Evolutionary conservation across 92 coral and sea anemone species (phyloP).

Genomic region (Meandrina meandrites): DNA sequence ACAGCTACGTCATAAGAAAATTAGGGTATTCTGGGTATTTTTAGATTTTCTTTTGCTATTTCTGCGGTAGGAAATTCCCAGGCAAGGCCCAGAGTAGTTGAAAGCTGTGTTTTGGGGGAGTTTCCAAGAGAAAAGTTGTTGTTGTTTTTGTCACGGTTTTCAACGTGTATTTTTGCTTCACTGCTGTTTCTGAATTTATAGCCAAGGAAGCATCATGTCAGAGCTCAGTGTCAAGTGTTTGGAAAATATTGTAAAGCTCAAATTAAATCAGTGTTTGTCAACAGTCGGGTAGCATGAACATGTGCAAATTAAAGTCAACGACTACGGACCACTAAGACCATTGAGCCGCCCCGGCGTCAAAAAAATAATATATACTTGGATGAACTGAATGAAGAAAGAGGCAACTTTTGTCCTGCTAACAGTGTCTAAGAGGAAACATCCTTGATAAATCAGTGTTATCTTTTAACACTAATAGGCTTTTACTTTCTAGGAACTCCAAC

Average conservation of each 20-base stretch:
- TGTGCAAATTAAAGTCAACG: background rate
- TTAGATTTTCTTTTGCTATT: background rate
- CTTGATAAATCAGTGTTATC: background rate
- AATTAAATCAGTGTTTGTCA: background rate
- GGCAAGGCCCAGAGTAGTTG: background rate
- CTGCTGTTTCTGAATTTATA: too few relatives aligned
- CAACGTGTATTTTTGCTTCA: too few relatives aligned
- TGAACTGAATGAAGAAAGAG: background rate
- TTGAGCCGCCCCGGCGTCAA: background rate
- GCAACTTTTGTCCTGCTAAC: background rate
- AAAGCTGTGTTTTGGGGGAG: background rate
- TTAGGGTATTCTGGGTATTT: background rate
- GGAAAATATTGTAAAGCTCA: background rate
- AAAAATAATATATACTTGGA: background rate
- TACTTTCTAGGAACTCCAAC: background rate
- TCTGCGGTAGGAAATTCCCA: conserved; percentile 21
- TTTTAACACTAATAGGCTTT: background rate
- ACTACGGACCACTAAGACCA: background rate
- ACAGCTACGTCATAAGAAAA: background rate
- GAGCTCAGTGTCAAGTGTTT: background rate
- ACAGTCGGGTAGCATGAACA: background rate
- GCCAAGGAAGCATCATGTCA: background rate
- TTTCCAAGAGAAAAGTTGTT: background rate
- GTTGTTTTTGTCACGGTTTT: too few relatives aligned
- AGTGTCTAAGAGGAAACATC: background rate